phyloP scores from a whole-genome alignment of 2,888 invertebrate genomes.

The Microctonus brassicae region DNA sequence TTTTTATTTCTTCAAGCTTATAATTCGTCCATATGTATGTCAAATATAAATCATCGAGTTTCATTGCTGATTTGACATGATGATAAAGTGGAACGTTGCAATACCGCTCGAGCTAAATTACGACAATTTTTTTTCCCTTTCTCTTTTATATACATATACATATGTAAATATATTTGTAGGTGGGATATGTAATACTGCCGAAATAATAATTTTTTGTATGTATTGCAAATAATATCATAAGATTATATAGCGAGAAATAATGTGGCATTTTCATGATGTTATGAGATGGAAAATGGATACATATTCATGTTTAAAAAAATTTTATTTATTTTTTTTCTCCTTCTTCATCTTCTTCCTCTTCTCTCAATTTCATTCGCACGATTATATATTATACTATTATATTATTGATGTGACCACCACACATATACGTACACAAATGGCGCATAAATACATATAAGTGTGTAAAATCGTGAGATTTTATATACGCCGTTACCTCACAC shows the following conservation, averaged over 20 bases:
- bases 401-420: background rate
- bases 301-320: no score
- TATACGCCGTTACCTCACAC: constrained; percentile 64
- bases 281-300: background rate
- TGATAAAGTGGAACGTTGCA: constrained; percentile 5
- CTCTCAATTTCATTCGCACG: constrained; percentile 7
- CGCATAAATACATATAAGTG: constrained; percentile 48
- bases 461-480: constrained; percentile 62
- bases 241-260: background rate
- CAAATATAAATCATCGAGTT: constrained; percentile 5
- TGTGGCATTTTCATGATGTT: background rate
- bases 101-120: background rate
- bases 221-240: background rate
- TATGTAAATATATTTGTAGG: background rate
- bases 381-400: background rate
- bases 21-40: constrained; percentile 3
- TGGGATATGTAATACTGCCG: background rate
- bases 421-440: background rate
- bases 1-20: background rate
- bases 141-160: background rate
- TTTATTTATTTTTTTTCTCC: background rate
- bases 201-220: background rate
- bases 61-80: constrained; percentile 5
- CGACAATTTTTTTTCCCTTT: constrained; percentile 5
- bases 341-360: constrained; percentile 33